Conservation (phyloP, 1,140 invertebrate species). For the Aphaenogaster rudis region DNA sequence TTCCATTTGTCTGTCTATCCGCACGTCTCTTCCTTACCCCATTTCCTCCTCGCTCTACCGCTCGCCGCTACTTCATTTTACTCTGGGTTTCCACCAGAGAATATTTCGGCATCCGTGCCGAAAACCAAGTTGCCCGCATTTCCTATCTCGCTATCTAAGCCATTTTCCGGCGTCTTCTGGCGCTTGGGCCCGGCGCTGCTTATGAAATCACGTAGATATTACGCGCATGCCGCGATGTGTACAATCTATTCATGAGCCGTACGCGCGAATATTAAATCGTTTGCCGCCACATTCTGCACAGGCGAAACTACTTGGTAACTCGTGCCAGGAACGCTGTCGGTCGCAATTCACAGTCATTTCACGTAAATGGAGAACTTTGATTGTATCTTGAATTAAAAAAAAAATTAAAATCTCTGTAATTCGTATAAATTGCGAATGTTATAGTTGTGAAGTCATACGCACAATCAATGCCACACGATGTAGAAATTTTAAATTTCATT, state of each 20-base stretch:
- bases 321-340: neutral
- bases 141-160: neutral
- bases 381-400: neutral
- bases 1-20: conserved; percentile 41
- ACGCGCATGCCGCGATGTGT: conserved; percentile 25
- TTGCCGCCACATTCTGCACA: conserved; percentile 34
- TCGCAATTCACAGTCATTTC: conserved; percentile 20
- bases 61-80: conserved; percentile 66
- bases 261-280: conserved; percentile 69
- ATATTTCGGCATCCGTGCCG: conserved; percentile 51
- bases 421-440: conserved; percentile 85
- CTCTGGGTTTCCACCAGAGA: conserved; percentile 56
- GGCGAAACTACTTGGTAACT: conserved; percentile 36
- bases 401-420: neutral
- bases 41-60: conserved; percentile 69
- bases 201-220: conserved; percentile 63
- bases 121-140: conserved; percentile 42
- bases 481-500: neutral
- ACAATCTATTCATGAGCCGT: conserved; percentile 59
- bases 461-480: conserved; percentile 86
- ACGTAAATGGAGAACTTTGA: neutral
- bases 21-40: conserved; percentile 67
- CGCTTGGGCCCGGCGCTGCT: conserved; percentile 1
- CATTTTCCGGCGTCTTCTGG: conserved; percentile 19
- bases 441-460: conserved; percentile 87